Percentiles rank a stretch among this genome's conserved stretches.
Evolutionary conservation across 2,888 invertebrate genomes (phyloP).

Genomic region (Drosophila aldrichi): DNA sequence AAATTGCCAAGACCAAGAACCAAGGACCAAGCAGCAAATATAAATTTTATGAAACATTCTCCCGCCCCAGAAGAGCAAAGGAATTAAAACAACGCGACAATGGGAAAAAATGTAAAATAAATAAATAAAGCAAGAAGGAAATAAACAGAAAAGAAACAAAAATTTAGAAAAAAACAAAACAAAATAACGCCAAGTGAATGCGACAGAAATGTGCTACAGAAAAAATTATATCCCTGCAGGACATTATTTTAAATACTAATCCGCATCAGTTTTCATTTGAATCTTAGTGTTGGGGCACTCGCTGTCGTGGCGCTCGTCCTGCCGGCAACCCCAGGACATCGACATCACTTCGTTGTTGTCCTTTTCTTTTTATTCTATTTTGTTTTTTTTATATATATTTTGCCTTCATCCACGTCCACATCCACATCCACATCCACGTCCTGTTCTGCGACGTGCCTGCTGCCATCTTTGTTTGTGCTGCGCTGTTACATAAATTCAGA

Average conservation of each 20-base stretch:
- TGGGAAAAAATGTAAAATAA: constrained; percentile 64
- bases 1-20: constrained; percentile 63
- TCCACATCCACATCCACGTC: constrained; percentile 24
- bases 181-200: constrained; percentile 54
- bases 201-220: constrained; percentile 51
- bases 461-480: constrained; percentile 71
- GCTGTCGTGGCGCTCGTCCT: constrained; percentile 17
- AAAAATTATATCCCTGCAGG: constrained; percentile 84
- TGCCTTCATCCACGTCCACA: constrained; percentile 1
- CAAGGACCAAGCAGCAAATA: constrained; percentile 64
- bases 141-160: constrained; percentile 22
- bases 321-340: constrained; percentile 65
- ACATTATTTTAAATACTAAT: constrained; percentile 85
- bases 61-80: constrained; percentile 41
- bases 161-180: constrained; percentile 22
- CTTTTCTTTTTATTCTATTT: constrained; percentile 3
- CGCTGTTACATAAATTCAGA: constrained; percentile 81
- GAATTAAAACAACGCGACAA: constrained; percentile 60
- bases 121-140: constrained; percentile 64
- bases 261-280: constrained; percentile 84
- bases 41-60: constrained; percentile 82
- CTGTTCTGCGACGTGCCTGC: constrained; percentile 64
- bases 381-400: not conserved
- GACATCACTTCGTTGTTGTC: constrained; percentile 21
- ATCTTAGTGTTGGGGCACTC: constrained; percentile 57